phyloP scores from a whole-genome alignment of 2,113 vertebrate species.

The Ciconia maguari region DNA sequence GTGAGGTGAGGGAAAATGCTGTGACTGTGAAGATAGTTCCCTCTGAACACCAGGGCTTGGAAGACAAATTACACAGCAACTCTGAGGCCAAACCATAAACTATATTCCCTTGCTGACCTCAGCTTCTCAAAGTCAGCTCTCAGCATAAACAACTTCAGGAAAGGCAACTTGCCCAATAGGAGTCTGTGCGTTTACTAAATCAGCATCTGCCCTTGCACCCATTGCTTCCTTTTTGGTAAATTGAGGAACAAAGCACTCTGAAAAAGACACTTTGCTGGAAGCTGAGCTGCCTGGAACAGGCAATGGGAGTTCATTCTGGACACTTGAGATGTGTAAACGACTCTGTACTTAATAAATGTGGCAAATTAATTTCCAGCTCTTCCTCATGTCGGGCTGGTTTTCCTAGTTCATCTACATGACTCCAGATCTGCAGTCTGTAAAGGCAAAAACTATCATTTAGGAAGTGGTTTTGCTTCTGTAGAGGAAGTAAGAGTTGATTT shows the following conservation, averaged over 20 bases:
- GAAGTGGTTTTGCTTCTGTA: not conserved
- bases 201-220: slow-evolving; percentile 31
- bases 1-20: not conserved
- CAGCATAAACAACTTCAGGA: slow-evolving; percentile 50
- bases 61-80: not conserved
- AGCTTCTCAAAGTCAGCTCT: slow-evolving; percentile 18
- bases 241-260: slow-evolving; percentile 3
- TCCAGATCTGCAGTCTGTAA: not conserved
- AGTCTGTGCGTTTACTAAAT: not conserved
- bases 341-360: not conserved
- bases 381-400: not conserved
- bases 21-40: not conserved
- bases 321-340: not conserved
- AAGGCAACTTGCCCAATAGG: slow-evolving; percentile 26
- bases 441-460: not conserved
- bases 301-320: not conserved
- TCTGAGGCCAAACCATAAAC: not conserved
- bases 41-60: not conserved
- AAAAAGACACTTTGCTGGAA: not conserved
- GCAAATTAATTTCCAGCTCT: not conserved
- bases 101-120: slow-evolving; percentile 29
- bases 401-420: not conserved
- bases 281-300: not conserved
- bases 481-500: slow-evolving; percentile 2
- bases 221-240: slow-evolving; percentile 33